A percentile compares a stretch with the other conserved stretches of the same genome.
phyloP scores from a whole-genome alignment of 1,140 invertebrate genomes.

The Metopolophium dirhodum region DNA sequence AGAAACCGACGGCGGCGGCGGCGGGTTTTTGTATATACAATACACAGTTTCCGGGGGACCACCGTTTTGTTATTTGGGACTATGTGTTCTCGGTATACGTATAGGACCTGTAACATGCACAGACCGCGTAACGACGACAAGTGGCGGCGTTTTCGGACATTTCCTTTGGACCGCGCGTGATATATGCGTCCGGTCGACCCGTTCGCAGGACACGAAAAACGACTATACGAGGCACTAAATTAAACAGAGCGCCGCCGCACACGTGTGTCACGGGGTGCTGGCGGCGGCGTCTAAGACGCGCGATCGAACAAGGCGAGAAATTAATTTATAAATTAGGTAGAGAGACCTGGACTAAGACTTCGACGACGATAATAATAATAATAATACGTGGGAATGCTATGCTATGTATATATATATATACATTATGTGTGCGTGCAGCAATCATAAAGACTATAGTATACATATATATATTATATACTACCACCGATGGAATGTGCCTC shows the following conservation, averaged over 20 bases:
- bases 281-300: background rate
- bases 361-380: background rate
- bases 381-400: constrained; percentile 24
- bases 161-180: constrained; percentile 41
- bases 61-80: constrained; percentile 14
- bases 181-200: constrained; percentile 47
- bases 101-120: background rate
- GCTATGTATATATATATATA: background rate
- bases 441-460: constrained; percentile 9
- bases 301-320: background rate
- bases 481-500: constrained; percentile 49
- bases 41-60: constrained; percentile 35
- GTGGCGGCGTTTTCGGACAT: constrained; percentile 40
- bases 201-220: constrained; percentile 11
- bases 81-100: background rate
- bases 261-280: constrained; percentile 9
- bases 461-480: background rate
- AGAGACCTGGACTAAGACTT: background rate
- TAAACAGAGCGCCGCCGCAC: background rate
- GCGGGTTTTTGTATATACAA: constrained; percentile 18
- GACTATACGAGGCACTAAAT: background rate
- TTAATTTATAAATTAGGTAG: constrained; percentile 33
- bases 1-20: background rate
- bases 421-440: background rate
- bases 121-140: background rate